Evolutionary conservation across 2,113 vertebrate species (phyloP).

Genomic region (Myotis lucifugus): DNA sequence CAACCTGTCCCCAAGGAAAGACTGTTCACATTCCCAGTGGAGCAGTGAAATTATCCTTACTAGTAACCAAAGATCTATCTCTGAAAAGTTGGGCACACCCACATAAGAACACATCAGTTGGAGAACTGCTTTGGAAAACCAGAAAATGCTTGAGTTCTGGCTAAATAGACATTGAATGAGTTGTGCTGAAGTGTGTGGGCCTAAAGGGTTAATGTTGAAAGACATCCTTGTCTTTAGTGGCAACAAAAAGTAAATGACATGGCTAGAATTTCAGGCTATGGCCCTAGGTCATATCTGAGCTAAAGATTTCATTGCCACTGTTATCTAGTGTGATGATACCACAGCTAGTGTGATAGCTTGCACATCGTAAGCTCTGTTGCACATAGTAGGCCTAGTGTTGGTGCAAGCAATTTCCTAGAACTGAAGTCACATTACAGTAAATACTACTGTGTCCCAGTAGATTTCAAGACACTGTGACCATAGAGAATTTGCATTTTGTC

Average conservation of each 20-base stretch:
- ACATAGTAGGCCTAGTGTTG: not conserved
- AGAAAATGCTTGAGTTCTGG: not conserved
- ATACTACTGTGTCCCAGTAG: not conserved
- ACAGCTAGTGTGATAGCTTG: not conserved
- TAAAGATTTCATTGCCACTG: not conserved
- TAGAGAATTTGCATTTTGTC: not conserved
- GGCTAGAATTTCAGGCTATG: not conserved
- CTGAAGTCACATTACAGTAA: not conserved
- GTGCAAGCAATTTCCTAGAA: not conserved
- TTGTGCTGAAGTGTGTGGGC: not conserved
- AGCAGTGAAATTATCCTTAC: not conserved
- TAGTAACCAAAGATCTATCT: too few species aligned
- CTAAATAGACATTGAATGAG: not conserved
- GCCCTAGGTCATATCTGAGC: not conserved
- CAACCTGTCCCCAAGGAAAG: not conserved
- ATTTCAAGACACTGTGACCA: not conserved
- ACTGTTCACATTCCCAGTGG: not conserved
- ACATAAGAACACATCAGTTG: not conserved
- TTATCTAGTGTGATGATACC: not conserved
- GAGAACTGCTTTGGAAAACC: not conserved
- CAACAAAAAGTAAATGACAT: conserved; percentile 11
- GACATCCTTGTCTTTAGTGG: not conserved
- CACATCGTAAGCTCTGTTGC: not conserved
- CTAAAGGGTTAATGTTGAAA: conserved; percentile 1
- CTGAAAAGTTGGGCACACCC: not conserved